These are phyloP conservation scores for Lanius ludovicianus DNA, from an alignment of 2,113 vertebrate species.

Conservation along the genomic window DNA sequence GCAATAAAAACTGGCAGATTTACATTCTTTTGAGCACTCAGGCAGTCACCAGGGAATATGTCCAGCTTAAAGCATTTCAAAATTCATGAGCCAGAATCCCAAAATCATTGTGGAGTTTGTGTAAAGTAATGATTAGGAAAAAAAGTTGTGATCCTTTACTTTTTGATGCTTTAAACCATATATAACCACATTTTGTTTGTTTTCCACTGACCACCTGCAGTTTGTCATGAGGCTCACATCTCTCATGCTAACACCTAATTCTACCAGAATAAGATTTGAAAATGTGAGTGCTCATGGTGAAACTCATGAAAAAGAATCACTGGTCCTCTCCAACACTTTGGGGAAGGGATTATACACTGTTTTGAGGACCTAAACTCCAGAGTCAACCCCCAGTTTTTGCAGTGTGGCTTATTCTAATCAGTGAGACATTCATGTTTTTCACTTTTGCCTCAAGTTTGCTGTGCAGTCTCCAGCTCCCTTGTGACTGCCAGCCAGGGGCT, in stretches of 20 bases:
- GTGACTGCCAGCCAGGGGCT: background rate
- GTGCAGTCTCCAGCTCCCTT: background rate
- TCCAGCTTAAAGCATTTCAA: background rate
- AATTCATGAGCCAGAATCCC: background rate
- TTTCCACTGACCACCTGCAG: background rate
- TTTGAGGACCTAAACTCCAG: background rate
- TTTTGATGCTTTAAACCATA: background rate
- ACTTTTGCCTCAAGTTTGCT: background rate
- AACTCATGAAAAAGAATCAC: rapidly evolving
- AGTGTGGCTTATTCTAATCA: background rate
- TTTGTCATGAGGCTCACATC: background rate
- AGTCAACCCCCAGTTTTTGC: background rate
- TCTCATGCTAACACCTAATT: background rate
- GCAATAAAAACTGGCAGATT: background rate
- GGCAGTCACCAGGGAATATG: background rate
- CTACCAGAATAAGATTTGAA: background rate
- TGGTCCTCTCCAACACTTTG: background rate
- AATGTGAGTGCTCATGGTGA: background rate
- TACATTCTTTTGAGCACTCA: background rate
- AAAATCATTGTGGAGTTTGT: background rate
- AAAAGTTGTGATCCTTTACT: background rate
- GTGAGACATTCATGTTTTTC: background rate
- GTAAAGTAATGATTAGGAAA: background rate
- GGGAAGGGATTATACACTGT: background rate
- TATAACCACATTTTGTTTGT: background rate